These are phyloP conservation scores for Martes flavigula DNA, from an alignment of 2,797 vertebrate species.

Conservation along the genomic window DNA sequence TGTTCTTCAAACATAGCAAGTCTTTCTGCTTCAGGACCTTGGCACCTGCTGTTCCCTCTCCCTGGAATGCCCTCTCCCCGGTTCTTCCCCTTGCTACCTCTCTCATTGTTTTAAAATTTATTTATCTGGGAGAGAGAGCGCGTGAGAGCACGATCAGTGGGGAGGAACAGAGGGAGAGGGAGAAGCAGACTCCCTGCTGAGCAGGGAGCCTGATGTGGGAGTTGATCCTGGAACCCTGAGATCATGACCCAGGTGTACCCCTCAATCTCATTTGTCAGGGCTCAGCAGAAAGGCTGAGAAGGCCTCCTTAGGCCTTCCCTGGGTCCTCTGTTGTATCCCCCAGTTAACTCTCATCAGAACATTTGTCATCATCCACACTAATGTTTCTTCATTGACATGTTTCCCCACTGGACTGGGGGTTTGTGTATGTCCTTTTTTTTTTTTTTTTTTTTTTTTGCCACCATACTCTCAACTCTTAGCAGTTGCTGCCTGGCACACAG, in stretches of 20 bases:
- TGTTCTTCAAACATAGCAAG: neutral
- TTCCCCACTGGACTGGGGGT: neutral
- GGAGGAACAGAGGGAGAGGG: too few species aligned
- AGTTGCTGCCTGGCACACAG: neutral
- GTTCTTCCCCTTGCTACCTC: neutral
- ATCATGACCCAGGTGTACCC: too few species aligned
- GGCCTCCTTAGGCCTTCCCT: neutral
- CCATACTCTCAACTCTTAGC: neutral
- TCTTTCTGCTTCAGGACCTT: neutral
- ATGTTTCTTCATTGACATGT: neutral
- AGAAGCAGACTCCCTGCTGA: too few species aligned
- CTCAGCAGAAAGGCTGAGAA: neutral
- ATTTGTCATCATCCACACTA: neutral
- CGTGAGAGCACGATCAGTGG: too few species aligned
- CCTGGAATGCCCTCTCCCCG: neutral
- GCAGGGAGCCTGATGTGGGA: too few species aligned
- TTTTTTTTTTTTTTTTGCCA: neutral
- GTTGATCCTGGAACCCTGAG: too few species aligned
- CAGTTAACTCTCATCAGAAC: neutral
- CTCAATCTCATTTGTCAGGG: neutral
- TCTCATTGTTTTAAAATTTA: neutral
- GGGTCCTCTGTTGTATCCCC: neutral
- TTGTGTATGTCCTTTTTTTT: neutral
- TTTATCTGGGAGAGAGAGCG: neutral
- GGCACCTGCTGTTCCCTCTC: neutral